phyloP scores from a whole-genome alignment of 1,140 invertebrate genomes.

The Penaeus vannamei region DNA sequence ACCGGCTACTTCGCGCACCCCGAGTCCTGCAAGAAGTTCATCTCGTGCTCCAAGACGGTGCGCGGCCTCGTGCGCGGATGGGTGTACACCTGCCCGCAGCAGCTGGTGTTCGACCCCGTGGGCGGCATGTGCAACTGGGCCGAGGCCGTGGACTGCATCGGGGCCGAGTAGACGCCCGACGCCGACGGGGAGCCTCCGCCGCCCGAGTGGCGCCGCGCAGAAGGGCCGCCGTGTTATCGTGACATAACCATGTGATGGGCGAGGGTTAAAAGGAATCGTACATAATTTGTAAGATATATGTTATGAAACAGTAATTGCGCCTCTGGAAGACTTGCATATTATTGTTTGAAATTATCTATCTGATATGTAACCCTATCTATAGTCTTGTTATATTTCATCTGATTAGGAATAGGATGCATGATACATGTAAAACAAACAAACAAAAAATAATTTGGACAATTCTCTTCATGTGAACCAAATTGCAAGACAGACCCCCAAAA shows the following conservation, averaged over 20 bases:
- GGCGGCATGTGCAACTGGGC: constrained; percentile 93
- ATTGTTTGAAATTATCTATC: too few relatives aligned
- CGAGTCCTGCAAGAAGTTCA: constrained; percentile 88
- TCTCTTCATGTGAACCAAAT: too few relatives aligned
- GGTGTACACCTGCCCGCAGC: constrained; percentile 89
- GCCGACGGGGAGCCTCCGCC: not conserved
- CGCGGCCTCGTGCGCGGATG: constrained; percentile 79
- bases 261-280: not conserved
- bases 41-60: constrained; percentile 85
- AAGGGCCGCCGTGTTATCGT: not conserved
- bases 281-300: constrained; percentile 10
- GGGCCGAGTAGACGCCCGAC: not conserved
- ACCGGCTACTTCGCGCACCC: constrained; percentile 91
- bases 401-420: too few relatives aligned
- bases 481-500: too few relatives aligned
- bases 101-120: constrained; percentile 87
- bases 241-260: not conserved
- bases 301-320: too few relatives aligned
- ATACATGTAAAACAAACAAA: too few relatives aligned
- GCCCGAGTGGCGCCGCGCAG: not conserved
- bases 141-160: constrained; percentile 66
- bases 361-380: too few relatives aligned
- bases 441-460: too few relatives aligned
- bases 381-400: too few relatives aligned
- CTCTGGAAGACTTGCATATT: too few relatives aligned